Conservation (phyloP, 2,113 vertebrate genomes). For the Prolemur simus region DNA sequence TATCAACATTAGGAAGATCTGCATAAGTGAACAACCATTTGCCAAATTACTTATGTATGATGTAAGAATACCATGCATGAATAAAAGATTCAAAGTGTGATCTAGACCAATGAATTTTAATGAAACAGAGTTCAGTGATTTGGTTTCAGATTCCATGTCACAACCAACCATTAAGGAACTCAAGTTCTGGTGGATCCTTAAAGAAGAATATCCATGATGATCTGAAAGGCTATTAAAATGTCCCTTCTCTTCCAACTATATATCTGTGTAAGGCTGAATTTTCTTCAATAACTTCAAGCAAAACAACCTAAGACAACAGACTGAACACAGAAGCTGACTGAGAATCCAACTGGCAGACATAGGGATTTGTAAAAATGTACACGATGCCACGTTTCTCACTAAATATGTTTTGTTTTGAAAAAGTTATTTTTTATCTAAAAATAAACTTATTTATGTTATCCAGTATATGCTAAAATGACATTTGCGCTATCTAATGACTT, state of each 20-base stretch:
- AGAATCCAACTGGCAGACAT: not conserved
- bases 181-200: not conserved
- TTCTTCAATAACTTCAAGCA: not conserved
- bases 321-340: rapidly evolving
- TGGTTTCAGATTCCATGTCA: rapidly evolving
- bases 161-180: not conserved
- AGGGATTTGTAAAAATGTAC: not conserved
- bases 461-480: not conserved
- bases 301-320: not conserved
- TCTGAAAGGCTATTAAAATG: rapidly evolving
- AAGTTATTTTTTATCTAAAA: not conserved
- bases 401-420: not conserved
- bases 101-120: rapidly evolving
- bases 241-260: not conserved
- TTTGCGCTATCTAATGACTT: not conserved
- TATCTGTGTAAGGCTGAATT: no score
- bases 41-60: rapidly evolving
- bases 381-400: not conserved
- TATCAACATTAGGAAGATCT: not conserved
- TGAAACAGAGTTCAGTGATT: rapidly evolving
- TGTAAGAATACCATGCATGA: rapidly evolving
- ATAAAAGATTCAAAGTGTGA: not conserved
- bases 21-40: not conserved
- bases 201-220: rapidly evolving
- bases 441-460: not conserved